Base-by-base conservation (phyloP, 2,797 vertebrate species). In the Paedocypris micromegethes region DNA sequence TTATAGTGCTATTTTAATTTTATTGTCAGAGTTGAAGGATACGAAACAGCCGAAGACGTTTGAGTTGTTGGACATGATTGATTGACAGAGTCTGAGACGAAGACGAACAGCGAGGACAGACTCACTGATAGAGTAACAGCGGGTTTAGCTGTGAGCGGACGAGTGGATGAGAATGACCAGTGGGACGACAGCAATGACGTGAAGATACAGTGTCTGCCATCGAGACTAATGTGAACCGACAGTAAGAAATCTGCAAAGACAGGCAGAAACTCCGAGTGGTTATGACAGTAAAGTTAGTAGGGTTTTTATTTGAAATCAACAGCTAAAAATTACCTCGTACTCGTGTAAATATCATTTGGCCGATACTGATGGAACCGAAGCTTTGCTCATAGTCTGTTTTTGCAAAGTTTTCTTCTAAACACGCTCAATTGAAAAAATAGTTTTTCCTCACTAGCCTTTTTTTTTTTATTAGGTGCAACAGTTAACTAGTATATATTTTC, bases 141-240 rank as follows among this genome's bases (percentile, higher is more conserved):
- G 4, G 49, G 40, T 59, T 48, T 47, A 42, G 58, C 52, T 6
- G 0, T 57, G n/a, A 55, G 41, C 56, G 56, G 45, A 66, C 50
- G 53, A 62, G 58, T 43, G 40, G 61, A 72, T 48, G 23, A 58
- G 43, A 64, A 49, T 9, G 40, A 4, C 52, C 65, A 56, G 55
- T 6, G 49, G 66, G 51, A 73, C 54, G 62, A 56, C 64, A n/a
- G 44, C 48, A 74, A 46, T 51, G 64, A 58, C 6, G 41, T 56
- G 37, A 66, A 71, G 46, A 75, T 59, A 38, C 65, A 64, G 23
- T 68, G 50, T 47, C 47, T 38, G 43, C 9, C 2, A 2, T 5
- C 56, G 68, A 61, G 41, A 64, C 55, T 57, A 41, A 68, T 56
- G 40, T 40, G 51, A 67, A 61, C 58, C 58, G 70, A 72, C 60